Conservation (phyloP, 2,888 invertebrate genomes). For the Miltochrista miniata region DNA sequence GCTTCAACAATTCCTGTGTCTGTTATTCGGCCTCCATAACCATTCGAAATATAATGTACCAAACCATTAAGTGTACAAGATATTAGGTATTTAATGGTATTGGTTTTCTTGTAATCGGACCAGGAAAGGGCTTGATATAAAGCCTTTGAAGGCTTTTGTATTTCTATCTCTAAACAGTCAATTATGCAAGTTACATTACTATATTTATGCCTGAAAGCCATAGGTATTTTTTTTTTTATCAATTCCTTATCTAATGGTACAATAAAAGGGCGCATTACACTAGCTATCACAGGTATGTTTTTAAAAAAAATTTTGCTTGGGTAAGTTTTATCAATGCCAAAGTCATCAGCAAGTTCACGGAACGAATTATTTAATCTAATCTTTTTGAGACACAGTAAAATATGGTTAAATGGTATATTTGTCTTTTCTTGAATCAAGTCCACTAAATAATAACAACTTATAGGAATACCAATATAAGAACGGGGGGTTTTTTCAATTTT, state of each 20-base stretch:
- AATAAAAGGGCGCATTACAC: not conserved
- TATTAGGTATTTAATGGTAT: conserved; percentile 37
- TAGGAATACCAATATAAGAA: too few relatives aligned
- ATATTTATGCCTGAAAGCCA: conserved; percentile 41
- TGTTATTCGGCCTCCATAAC: too few relatives aligned
- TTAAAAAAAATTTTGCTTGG: not conserved
- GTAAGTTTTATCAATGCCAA: not conserved
- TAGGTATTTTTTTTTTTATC: conserved; percentile 12
- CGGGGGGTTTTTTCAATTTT: too few relatives aligned
- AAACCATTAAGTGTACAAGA: conserved; percentile 1
- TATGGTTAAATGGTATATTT: too few relatives aligned
- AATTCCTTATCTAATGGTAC: conserved; percentile 12
- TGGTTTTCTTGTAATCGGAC: conserved; percentile 48
- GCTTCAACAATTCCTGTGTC: too few relatives aligned
- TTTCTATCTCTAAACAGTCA: conserved; percentile 53
- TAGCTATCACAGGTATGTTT: not conserved
- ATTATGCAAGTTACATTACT: conserved; percentile 45
- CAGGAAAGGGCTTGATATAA: conserved; percentile 47
- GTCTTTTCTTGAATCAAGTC: too few relatives aligned
- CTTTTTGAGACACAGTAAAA: not conserved
- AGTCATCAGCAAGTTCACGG: not conserved
- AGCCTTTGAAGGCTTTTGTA: conserved; percentile 51
- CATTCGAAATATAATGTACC: too few relatives aligned
- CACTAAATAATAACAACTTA: too few relatives aligned
- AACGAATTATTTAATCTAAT: not conserved